A percentile compares a stretch with the other conserved stretches of the same genome.
Evolutionary conservation across 2,888 invertebrate species (phyloP).

Genomic region (Rhimphoctona megacephalus): DNA sequence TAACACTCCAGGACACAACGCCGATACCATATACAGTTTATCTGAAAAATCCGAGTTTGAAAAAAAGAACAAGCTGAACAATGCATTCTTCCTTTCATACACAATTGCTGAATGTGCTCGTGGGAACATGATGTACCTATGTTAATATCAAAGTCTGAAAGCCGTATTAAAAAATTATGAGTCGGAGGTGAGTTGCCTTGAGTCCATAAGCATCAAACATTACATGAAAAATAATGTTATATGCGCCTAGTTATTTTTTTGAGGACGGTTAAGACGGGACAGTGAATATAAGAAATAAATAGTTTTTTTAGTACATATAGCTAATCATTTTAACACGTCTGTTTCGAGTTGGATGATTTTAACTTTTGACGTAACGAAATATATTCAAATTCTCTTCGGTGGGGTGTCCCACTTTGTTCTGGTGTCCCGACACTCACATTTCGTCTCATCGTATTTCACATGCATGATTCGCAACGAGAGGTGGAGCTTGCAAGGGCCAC

Average conservation of each 20-base stretch:
- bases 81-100: constrained; percentile 26
- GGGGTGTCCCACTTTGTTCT: neutral
- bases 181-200: neutral
- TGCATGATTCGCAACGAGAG: neutral
- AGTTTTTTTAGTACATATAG: neutral
- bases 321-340: no score
- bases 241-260: no score
- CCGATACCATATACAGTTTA: neutral
- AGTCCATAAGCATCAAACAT: neutral
- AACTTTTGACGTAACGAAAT: neutral
- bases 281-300: neutral
- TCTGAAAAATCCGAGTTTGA: neutral
- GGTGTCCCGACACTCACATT: neutral
- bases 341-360: neutral
- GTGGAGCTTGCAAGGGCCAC: neutral
- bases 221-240: neutral
- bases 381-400: neutral
- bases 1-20: neutral
- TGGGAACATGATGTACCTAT: constrained; percentile 14
- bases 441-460: neutral
- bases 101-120: constrained; percentile 30
- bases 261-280: no score
- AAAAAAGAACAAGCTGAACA: neutral
- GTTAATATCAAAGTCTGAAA: neutral
- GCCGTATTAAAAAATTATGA: neutral